phyloP scores from a whole-genome alignment of 2,888 invertebrate species.

The Agrotis puta region DNA sequence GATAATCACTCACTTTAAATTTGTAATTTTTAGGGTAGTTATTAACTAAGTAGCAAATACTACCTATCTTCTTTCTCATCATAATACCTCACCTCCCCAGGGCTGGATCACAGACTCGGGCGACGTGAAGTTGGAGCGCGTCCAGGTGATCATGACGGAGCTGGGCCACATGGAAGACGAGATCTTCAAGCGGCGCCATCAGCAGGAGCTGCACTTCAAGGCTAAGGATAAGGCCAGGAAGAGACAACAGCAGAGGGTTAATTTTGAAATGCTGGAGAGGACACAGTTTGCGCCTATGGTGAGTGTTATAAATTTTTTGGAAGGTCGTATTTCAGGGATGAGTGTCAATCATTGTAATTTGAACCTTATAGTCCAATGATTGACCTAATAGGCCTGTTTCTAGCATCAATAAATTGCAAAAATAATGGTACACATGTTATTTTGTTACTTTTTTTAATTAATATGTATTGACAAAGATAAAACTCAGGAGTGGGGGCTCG shows the following conservation, averaged over 20 bases:
- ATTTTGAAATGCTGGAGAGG: slow-evolving; percentile 93
- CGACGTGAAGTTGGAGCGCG: slow-evolving; percentile 97
- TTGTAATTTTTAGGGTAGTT: too few relatives aligned
- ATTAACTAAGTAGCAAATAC: too few relatives aligned
- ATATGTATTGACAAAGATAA: too few relatives aligned
- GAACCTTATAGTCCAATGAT: too few relatives aligned
- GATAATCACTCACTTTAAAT: too few relatives aligned
- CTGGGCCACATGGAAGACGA: slow-evolving; percentile 98
- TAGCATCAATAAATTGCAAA: too few relatives aligned
- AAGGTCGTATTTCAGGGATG: too few relatives aligned
- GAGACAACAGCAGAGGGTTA: slow-evolving; percentile 91
- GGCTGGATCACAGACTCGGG: slow-evolving; percentile 99
- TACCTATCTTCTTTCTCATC: not conserved
- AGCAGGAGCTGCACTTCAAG: slow-evolving; percentile 95
- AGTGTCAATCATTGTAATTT: too few relatives aligned
- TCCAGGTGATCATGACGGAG: slow-evolving; percentile 98
- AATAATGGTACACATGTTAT: too few relatives aligned
- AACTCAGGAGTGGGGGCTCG: too few relatives aligned
- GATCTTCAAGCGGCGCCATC: slow-evolving; percentile 98
- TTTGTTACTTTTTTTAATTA: too few relatives aligned
- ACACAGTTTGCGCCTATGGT: slow-evolving; percentile 95
- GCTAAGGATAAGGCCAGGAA: slow-evolving; percentile 94
- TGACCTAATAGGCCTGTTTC: too few relatives aligned
- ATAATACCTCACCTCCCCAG: slow-evolving; percentile 80
- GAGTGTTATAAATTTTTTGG: slow-evolving; percentile 58